Evolutionary conservation across 2,888 invertebrate genomes (phyloP), one percentile per base, ranked within the genome.

Genomic region (Podotricha telesiphe): DNA sequence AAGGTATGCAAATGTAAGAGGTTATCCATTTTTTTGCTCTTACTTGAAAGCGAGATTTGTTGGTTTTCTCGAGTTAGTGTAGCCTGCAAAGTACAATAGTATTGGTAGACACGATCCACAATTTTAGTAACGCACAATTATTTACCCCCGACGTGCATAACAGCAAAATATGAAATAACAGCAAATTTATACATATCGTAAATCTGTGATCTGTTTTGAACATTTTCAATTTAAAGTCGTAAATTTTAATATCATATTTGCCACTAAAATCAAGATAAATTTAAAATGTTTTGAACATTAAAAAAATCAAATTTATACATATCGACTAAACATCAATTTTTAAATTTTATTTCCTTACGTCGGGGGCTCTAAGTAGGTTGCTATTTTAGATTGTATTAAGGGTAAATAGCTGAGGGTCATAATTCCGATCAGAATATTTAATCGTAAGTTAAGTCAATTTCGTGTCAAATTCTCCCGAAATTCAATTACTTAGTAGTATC

Each of bases 381-480:
- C 67, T 72, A 68, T 68, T 70, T 56, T 67, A 69, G 50, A 76
- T 42, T 42, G 69, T 74, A 67, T 77, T 80, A 76, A 79, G 76
- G 70, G 71, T 79, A 76, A 77, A 78, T 65, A 68, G 71, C 63
- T 72, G 55, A 73, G 66, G 64, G 67, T 74, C 66, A 65, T 50
- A 50, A 70, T 66, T 69, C 69, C 62, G 69, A 73, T 67, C 68
- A 67, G 69, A 71, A 73, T 70, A 67, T 70, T 72, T 73, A 70
- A 74, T 74, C 70, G 88, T 91, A 91, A 88, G 86, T 85, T 87
- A 87, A 88, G 91, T 91, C 89, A 91, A 92, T 91, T 91, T 91
- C 86, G 89, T 88, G 90, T 91, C 89, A 91, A 91, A 92, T 91
- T 93, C 92, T 92, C 92, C 92, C 92, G 91, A 92, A 91, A 92